A percentile compares a stretch with the other conserved stretches of the same genome.
Evolutionary conservation across 2,113 vertebrate species (phyloP).

Genomic region (Calonectris borealis): DNA sequence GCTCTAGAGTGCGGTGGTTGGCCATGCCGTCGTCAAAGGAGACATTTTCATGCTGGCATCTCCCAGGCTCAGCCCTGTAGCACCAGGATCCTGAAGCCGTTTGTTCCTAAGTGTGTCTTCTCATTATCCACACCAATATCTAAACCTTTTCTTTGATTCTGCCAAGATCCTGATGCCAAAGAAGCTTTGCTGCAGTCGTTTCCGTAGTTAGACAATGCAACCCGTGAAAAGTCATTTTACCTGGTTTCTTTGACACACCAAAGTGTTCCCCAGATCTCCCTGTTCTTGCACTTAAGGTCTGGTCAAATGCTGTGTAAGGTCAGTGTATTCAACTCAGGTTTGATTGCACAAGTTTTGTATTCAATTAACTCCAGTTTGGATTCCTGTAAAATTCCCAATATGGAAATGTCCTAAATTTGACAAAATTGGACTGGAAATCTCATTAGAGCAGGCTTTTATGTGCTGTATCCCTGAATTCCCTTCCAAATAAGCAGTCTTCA

Average conservation of each 20-base stretch:
- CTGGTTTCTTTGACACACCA: neutral
- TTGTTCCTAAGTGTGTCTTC: neutral
- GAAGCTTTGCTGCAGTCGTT: neutral
- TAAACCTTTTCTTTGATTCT: neutral
- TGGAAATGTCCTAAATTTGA: neutral
- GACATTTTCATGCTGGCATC: neutral
- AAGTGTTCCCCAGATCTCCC: neutral
- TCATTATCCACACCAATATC: neutral
- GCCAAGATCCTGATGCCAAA: neutral
- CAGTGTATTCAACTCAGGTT: neutral
- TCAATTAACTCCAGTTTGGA: neutral
- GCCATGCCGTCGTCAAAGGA: neutral
- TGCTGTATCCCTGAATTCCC: neutral
- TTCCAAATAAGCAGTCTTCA: constrained; percentile 1
- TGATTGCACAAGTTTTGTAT: neutral
- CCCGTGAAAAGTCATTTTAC: neutral
- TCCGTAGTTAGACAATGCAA: neutral
- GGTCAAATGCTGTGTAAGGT: neutral
- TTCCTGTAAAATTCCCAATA: neutral
- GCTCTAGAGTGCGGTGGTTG: neutral
- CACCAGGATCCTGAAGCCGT: neutral
- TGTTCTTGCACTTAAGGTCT: neutral
- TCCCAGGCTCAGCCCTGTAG: neutral
- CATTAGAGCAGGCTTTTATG: neutral
- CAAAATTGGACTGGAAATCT: neutral